phyloP scores from a whole-genome alignment of 2,888 invertebrate species.

The Furcula furcula region DNA sequence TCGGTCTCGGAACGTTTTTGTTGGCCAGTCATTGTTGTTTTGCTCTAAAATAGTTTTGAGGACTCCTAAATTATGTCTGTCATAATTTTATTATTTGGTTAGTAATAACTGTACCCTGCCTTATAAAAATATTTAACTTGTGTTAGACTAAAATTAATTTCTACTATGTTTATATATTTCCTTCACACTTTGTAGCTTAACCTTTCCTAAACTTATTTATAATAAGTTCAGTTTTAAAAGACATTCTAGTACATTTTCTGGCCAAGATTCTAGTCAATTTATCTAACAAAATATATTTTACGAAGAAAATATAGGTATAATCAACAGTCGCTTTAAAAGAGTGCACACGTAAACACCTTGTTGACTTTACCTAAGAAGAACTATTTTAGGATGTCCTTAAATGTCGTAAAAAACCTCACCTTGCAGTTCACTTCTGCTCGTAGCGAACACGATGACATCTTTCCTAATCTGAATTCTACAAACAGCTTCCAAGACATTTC shows the following conservation, averaged over 20 bases:
- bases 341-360: not conserved
- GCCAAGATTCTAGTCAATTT: too few species aligned
- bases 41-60: constrained; percentile 12
- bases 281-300: too few species aligned
- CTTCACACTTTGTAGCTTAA: too few species aligned
- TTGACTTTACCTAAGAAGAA: not conserved
- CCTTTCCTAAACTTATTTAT: too few species aligned
- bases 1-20: constrained; percentile 19
- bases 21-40: constrained; percentile 5
- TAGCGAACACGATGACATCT: not conserved
- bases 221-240: too few species aligned
- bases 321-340: not conserved
- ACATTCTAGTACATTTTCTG: too few species aligned
- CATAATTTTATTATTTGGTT: too few species aligned
- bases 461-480: not conserved
- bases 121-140: too few species aligned
- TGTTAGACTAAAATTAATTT: too few species aligned
- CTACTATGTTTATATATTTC: too few species aligned
- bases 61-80: constrained; percentile 7
- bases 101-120: too few species aligned
- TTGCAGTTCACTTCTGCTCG: not conserved
- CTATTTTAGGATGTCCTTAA: constrained; percentile 14
- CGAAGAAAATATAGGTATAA: too few species aligned
- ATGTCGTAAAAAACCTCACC: constrained; percentile 5
- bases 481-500: constrained; percentile 10